Evolutionary conservation across 2,888 invertebrate genomes (phyloP).

Genomic region (Sarcophaga subvicina): DNA sequence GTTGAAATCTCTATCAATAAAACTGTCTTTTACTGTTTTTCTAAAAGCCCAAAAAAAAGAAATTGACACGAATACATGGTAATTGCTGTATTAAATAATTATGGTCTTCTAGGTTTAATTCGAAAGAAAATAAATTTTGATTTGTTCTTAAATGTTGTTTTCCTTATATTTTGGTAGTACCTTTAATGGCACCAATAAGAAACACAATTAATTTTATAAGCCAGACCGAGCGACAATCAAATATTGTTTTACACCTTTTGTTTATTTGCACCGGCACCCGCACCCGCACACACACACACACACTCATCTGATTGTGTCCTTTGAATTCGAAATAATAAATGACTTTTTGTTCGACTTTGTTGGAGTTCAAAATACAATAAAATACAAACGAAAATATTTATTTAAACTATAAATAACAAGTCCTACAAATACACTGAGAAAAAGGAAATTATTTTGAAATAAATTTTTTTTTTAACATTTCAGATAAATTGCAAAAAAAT

Average conservation of each 20-base stretch:
- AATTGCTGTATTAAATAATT: no score
- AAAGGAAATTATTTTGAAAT: neutral
- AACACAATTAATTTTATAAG: slow-evolving; percentile 55
- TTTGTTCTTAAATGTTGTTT: no score
- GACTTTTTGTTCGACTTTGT: slow-evolving; percentile 41
- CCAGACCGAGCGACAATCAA: slow-evolving; percentile 57
- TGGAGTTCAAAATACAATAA: neutral
- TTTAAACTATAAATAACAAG: neutral
- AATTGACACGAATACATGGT: no score
- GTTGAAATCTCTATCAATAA: no score
- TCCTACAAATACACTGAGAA: neutral
- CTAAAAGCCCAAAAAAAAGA: no score
- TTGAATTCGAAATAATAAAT: slow-evolving; percentile 32
- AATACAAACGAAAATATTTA: neutral
- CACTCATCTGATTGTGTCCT: slow-evolving; percentile 3
- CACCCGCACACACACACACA: no score
- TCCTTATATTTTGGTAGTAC: neutral
- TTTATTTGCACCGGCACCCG: slow-evolving; percentile 14
- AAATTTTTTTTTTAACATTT: no score
- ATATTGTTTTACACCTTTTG: slow-evolving; percentile 65
- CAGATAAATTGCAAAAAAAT: no score
- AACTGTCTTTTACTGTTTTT: no score
- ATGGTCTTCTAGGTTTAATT: no score
- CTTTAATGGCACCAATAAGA: slow-evolving; percentile 9
- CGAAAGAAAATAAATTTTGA: no score